phyloP scores from a whole-genome alignment of 2,797 vertebrate species.

The Heteromormyrus szaboi region DNA sequence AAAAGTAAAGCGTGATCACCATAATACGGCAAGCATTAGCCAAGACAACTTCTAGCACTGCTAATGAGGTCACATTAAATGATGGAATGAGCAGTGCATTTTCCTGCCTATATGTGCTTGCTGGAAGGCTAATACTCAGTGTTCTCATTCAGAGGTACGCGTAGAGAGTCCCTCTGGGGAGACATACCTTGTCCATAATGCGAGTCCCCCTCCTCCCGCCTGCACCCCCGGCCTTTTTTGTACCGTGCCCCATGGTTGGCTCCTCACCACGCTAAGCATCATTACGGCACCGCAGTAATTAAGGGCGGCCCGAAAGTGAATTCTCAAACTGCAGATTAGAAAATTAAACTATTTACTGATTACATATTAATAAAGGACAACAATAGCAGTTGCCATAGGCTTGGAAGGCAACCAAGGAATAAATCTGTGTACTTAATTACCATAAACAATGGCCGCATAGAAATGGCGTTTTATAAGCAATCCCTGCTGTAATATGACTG shows the following conservation, averaged over 20 bases:
- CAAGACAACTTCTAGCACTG: neutral
- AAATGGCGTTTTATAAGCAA: slow-evolving; percentile 96
- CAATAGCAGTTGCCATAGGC: slow-evolving; percentile 99
- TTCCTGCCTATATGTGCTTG: neutral
- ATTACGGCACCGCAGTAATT: slow-evolving; percentile 99
- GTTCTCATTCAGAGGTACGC: neutral
- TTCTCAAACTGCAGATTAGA: slow-evolving; percentile 99
- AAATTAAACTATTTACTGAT: slow-evolving; percentile 99
- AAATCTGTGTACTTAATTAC: slow-evolving; percentile 81
- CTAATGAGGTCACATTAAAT: neutral
- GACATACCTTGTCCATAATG: neutral
- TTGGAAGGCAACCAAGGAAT: slow-evolving; percentile 98
- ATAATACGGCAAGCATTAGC: neutral
- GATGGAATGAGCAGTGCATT: neutral
- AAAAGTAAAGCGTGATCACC: neutral
- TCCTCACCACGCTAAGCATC: slow-evolving; percentile 88
- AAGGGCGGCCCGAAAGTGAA: slow-evolving; percentile 99
- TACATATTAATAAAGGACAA: slow-evolving; percentile 99
- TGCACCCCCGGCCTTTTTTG: neutral
- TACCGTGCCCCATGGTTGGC: neutral
- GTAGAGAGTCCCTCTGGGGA: neutral
- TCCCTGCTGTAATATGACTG: slow-evolving; percentile 99
- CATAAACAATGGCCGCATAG: slow-evolving; percentile 99
- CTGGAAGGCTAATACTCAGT: neutral
- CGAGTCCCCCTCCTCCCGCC: neutral